A percentile compares a stretch with the other conserved stretches of the same genome.
These are phyloP conservation scores for Melanostigma gelatinosum DNA, from an alignment of 2,113 vertebrate genomes.

Conservation along the genomic window DNA sequence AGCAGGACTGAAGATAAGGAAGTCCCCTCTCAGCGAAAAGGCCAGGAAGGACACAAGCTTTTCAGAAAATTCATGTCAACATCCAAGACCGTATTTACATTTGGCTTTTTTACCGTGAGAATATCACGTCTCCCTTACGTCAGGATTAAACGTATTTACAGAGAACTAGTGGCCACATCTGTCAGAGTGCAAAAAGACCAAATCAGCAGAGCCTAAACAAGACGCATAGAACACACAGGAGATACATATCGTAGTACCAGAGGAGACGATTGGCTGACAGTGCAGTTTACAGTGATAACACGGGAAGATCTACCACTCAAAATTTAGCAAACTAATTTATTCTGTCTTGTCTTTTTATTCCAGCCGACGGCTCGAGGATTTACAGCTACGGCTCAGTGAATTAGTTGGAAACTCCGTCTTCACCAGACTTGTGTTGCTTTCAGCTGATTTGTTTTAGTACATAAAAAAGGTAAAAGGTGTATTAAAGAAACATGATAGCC, in stretches of 20 bases:
- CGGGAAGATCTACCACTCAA: neutral
- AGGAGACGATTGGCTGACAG: neutral
- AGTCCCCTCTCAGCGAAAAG: slow-evolving; percentile 56
- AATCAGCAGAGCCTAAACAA: neutral
- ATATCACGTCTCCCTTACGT: slow-evolving; percentile 11
- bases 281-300: neutral
- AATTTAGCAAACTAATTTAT: neutral
- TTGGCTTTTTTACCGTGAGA: slow-evolving; percentile 16
- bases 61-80: slow-evolving; percentile 61
- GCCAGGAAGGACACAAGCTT: slow-evolving; percentile 45
- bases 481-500: neutral
- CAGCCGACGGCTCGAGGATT: too few relatives aligned
- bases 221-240: neutral
- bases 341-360: neutral
- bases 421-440: neutral
- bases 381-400: too few relatives aligned
- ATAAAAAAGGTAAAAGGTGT: neutral
- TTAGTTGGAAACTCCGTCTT: neutral
- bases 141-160: neutral
- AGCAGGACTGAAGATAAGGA: slow-evolving; percentile 50
- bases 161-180: neutral
- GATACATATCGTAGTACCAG: neutral
- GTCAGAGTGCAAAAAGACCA: neutral
- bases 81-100: slow-evolving; percentile 55
- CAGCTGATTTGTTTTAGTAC: neutral